phyloP scores from a whole-genome alignment of 1,140 invertebrate genomes.

The Lasioglossum albipes region DNA sequence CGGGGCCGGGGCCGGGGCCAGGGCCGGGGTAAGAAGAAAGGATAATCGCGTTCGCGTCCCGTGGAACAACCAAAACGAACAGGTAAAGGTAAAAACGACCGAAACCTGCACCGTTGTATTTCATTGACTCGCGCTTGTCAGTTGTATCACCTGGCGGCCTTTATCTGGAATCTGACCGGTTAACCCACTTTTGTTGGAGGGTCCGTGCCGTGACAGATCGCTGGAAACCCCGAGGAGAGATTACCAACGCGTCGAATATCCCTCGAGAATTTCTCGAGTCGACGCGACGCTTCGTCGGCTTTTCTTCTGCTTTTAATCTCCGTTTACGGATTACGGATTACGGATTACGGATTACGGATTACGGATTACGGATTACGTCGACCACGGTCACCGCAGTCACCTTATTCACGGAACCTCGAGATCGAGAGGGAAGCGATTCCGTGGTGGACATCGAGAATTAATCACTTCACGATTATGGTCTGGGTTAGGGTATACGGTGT shows the following conservation, averaged over 20 bases:
- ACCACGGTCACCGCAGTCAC: no score
- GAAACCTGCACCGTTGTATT: conserved; percentile 26
- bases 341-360: no score
- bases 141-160: conserved; percentile 37
- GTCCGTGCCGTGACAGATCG: conserved; percentile 21
- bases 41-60: not conserved
- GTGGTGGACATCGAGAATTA: not conserved
- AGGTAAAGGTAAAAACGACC: conserved; percentile 40
- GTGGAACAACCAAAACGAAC: not conserved
- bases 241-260: not conserved
- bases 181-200: conserved; percentile 40
- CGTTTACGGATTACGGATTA: conserved; percentile 7
- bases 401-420: not conserved
- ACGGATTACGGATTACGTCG: no score
- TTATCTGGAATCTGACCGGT: conserved; percentile 46
- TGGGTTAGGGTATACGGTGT: no score
- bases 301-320: conserved; percentile 9
- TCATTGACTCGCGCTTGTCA: conserved; percentile 7
- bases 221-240: not conserved
- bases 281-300: not conserved
- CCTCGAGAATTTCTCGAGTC: conserved; percentile 22
- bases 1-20: no score
- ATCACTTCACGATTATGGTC: not conserved
- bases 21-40: conserved; percentile 5
- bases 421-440: not conserved